phyloP scores from a whole-genome alignment of 2,113 vertebrate genomes.

The Eupsittula cactorum region DNA sequence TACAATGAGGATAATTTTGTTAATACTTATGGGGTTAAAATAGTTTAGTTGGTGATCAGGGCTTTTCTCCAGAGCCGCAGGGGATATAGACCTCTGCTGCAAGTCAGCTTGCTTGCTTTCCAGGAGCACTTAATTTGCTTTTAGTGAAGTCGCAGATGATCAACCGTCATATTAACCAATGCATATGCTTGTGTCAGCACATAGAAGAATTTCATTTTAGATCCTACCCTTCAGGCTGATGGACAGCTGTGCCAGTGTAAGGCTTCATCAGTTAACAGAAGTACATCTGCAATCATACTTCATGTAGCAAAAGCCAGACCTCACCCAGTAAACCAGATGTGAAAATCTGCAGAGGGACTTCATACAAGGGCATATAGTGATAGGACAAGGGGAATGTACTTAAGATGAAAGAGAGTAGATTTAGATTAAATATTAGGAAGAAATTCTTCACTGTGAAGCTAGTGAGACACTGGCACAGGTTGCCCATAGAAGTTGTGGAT shows the following conservation, averaged over 20 bases:
- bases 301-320: background rate
- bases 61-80: background rate
- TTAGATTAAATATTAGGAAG: background rate
- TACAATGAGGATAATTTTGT: background rate
- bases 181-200: background rate
- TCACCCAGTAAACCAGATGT: background rate
- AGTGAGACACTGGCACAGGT: background rate
- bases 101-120: background rate
- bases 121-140: background rate
- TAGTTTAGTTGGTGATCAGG: background rate
- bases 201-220: background rate
- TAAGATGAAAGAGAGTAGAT: background rate
- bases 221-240: background rate
- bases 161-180: background rate
- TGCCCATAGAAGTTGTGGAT: background rate
- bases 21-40: background rate
- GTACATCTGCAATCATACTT: background rate
- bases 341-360: background rate
- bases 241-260: background rate
- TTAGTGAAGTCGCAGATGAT: background rate
- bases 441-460: background rate
- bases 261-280: background rate
- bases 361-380: background rate
- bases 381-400: background rate
- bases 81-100: background rate